These are phyloP conservation scores for Crematogaster levior DNA, from an alignment of 2,888 invertebrate genomes.

Conservation along the genomic window DNA sequence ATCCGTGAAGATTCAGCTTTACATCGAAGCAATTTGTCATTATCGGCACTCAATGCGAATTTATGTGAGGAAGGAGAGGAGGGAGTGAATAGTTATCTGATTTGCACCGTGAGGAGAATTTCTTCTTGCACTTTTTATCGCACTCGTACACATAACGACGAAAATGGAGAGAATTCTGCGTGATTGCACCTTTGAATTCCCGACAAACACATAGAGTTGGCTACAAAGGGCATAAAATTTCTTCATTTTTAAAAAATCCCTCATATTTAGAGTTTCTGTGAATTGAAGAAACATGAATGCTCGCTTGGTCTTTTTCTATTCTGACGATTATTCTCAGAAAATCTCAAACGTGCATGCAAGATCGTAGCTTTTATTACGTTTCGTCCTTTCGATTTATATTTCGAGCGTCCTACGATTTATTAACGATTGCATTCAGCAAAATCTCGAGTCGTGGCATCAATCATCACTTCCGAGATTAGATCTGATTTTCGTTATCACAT, in stretches of 20 bases:
- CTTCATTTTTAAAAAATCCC: neutral
- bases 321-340: neutral
- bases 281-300: conserved; percentile 7
- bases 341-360: neutral
- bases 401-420: neutral
- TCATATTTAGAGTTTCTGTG: conserved; percentile 6
- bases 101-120: neutral
- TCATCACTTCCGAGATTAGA: conserved; percentile 1
- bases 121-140: conserved; percentile 26
- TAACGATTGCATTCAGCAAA: conserved; percentile 14
- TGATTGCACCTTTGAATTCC: conserved; percentile 6
- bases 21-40: conserved; percentile 67
- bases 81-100: conserved; percentile 14
- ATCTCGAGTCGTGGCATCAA: neutral
- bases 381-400: neutral
- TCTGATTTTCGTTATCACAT: neutral
- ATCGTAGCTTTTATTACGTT: neutral
- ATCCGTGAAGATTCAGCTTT: conserved; percentile 73
- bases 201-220: conserved; percentile 5
- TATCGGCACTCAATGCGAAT: conserved; percentile 39
- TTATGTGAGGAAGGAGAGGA: neutral
- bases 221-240: neutral
- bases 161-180: conserved; percentile 4
- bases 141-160: conserved; percentile 15
- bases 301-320: neutral